Evolutionary conservation across 2,797 vertebrate species (phyloP), one percentile per base, ranked within the genome.

Genomic region (Lepilemur ruficaudatus): DNA sequence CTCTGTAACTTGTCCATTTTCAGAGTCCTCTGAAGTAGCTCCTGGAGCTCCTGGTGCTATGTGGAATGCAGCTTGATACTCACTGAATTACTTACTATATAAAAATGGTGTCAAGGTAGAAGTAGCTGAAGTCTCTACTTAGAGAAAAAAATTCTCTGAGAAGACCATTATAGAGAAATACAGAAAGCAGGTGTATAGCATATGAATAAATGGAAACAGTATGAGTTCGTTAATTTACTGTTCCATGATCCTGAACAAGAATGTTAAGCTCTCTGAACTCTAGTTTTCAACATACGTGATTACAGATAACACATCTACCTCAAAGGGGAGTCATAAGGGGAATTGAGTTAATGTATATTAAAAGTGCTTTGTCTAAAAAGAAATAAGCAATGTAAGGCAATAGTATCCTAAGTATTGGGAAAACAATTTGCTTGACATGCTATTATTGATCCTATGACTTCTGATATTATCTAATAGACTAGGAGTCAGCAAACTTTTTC

Each of bases 181-280:
- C 11, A 52, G 41, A 38, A 38, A 65, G 7, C 4, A 14, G 15
- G 4, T 7, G 0, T 48, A 43, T 38, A 5, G 4, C 4, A 0
- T 52, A 0, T 83, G 14, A 88, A 75, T 50, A 88, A 57, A 11
- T 70, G 22, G 18, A 32, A 84, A 48, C 1, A 32, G 14, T 8
- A 7, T 32, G 18, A 3, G 32, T 1, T 86, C 15, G 38, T 84
- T 86, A 18, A 4, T 7, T 76, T 25, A 41, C 0, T 52, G 8
- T 88, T 23, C 46, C 15, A 72, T n/a, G 35, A 48, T 69, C 17
- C 57, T 69, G n/a, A 13, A 41, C 7, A 84, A 67, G 13, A 50
- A 28, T 10, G 0, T 2, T 30, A 70, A 67, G 10, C 13, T 38
- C 7, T 43, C 15, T 88, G 38, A 79, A 65, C 1, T 5, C 4